Conservation (phyloP, 2,113 vertebrate species). For the Piaya cayana region DNA sequence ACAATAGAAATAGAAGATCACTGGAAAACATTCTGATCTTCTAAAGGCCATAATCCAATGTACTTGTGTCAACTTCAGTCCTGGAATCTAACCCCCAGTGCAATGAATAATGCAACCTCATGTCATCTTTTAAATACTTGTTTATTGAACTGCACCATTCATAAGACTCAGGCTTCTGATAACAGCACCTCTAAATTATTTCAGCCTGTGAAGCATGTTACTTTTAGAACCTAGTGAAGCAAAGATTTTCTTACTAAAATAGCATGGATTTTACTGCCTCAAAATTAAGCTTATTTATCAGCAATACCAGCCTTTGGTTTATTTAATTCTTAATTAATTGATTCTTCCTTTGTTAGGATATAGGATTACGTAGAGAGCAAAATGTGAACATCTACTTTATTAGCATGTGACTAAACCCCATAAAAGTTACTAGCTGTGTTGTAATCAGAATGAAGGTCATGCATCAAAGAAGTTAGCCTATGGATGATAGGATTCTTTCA, state of each 20-base stretch:
- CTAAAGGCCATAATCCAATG: not conserved
- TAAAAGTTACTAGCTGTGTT: not conserved
- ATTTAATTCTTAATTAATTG: not conserved
- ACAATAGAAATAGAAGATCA: not conserved
- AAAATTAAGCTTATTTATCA: slow-evolving; percentile 1
- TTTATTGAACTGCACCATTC: not conserved
- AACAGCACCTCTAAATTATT: not conserved
- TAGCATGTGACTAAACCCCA: not conserved
- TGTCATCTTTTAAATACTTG: not conserved
- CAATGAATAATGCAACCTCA: not conserved
- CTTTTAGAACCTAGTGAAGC: not conserved
- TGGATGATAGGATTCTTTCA: slow-evolving; percentile 15
- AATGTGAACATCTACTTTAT: not conserved
- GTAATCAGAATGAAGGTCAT: not conserved
- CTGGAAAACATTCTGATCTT: not conserved
- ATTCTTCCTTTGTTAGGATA: not conserved
- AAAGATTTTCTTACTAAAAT: not conserved
- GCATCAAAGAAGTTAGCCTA: slow-evolving; percentile 3
- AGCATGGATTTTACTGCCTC: not conserved
- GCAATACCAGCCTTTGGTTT: not conserved
- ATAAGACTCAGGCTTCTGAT: not conserved
- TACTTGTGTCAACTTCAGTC: not conserved
- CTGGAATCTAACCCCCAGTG: not conserved
- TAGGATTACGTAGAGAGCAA: not conserved
- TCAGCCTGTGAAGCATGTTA: not conserved